Base-by-base conservation (phyloP, 1,140 invertebrate species). In the Stegodyphus dumicola region DNA sequence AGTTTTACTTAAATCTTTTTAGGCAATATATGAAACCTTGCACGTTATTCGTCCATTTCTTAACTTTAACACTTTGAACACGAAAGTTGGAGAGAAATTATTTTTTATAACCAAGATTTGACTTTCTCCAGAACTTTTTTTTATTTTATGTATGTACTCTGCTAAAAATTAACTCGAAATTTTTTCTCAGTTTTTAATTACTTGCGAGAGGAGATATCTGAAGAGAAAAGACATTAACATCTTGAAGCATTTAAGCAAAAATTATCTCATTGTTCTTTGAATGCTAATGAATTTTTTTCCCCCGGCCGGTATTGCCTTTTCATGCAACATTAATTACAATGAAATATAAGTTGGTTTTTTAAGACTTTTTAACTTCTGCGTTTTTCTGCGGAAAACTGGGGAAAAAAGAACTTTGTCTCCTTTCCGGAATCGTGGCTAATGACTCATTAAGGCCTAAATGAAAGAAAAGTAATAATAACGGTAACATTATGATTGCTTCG, bases 31-130 rank as follows among this genome's bases (percentile, higher is more conserved):
- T 56, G 18, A 64, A 18, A 69, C 65, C 66, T 49, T 17, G 73
- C 81, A 85, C 81, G 81, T 56, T 76, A 85, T 85, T 76, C 60
- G 15, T n/a, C 81, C 81, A 85, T 85, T 85, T 85, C 74, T 74
- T 56, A 85, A 56, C 81, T 85, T 85, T 85, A 85, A 85, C 81
- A 85, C 81, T 85, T 85, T 85, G 81, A 85, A 17, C 81, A 85
- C 81, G 81, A n/a, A 85, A 85, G 18, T 65, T 33, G 33, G 33
- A 33, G 33, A 33, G 33, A 33, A 33, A 33, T 33, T 7, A 52
- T 56, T 56, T 76, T 85, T 84, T 85, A 76, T 76, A 1, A 15
- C 15, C 15, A 6, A 10, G 17, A 53, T 60, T 69, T 85, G 81
- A 85, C 81, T 85, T 85, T 85, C n/a, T 51, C 11, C 7, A 10